Base-by-base conservation (phyloP, 2,113 vertebrate genomes). In the Dromaius novaehollandiae region DNA sequence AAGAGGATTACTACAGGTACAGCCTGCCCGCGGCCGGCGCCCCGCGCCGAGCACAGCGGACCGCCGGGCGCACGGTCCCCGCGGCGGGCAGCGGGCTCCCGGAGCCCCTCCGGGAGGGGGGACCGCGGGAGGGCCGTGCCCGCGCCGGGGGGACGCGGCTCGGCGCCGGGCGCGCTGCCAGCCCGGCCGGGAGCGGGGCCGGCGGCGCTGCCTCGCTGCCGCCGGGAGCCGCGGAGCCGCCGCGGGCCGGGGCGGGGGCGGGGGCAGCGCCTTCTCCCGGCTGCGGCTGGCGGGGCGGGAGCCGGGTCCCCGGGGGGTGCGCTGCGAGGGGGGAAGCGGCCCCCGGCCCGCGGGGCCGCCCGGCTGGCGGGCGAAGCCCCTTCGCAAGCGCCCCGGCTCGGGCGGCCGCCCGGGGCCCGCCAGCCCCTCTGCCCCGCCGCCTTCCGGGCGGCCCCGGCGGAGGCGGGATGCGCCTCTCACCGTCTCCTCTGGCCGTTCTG, bases 1-100 rank as follows among this genome's bases (percentile, higher is more conserved):
- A 99, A 88, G 99, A 99, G 94, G 99, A 99, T 95, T 99, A 99
- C 97, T 99, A 99, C 98, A 99, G 99, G 99, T 99, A 98, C 92
- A 46, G 44, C 44, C 44, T 46, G 44, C 44, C 44, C 44, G 10
- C 42, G 42, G 42, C 42, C 42, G 64, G 16, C 25, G 38, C 38
- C 38, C 38, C 38, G 38, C 38, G 38, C 38, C 38, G 38, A 38
- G 38, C 38, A 38, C 38, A 8, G 38, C 38, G 38, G 38, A 38
- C 38, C 38, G 38, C 38, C 38, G 38, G 38, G 38, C 38, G 38
- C 38, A 38, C 63, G 2, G 34, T 22, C 48, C 65, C 76, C 8
- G 22, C 8, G 86, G 28, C 74, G 42, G 64, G 34, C 40, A 10
- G 65, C 5, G 88, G 56, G 70, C 51, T 50, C 48, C 75, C 4